Base-by-base conservation (phyloP, 2,888 invertebrate genomes). In the Magallana nippona region DNA sequence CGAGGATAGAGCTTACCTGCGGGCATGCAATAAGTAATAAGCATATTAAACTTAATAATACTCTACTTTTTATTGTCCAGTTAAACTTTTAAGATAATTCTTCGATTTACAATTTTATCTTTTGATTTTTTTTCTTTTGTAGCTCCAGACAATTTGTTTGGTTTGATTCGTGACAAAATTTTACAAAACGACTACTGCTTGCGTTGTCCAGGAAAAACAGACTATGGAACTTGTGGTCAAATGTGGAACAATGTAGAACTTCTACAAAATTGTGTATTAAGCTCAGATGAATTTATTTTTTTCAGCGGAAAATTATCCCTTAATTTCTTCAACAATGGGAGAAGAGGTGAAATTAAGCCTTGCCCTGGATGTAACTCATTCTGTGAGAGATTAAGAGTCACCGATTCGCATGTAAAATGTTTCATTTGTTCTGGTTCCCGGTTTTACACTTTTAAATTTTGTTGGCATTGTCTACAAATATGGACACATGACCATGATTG, bases 1-100 rank as follows among this genome's bases (percentile, higher is more conserved):
- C 71, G 2, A 71, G 71, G 17, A 22, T 71, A 8, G 71, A 71
- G 1, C 32, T 71, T 15, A 27, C 71, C 0, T 71, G 71, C 19
- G 71, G 71, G 0, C 71, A 71, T 32, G 71, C 71, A 2, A 71
- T 71, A 1, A 71, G 71, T 71, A 71, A 71, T 32, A n/a, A n/a
- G n/a, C n/a, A n/a, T 19, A 63, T 32, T 5, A 1, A 1, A 1
- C 3, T 32, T 32, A 32, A 32, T 1, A 2, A 3, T 32, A 1
- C 3, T 32, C 32, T 32, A 32, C 32, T 3, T 32, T 32, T 32
- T 32, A 32, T 32, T 32, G 32, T 32, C 32, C 32, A 32, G 2
- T 2, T 32, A 32, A 1, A 32, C 3, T 32, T 32, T 32, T 3
- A 32, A 32, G 3, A 32, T 32, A 1, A 2, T 32, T 32, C 32